Base-by-base conservation (phyloP, 2,888 invertebrate species). In the Stenodera caucasica region DNA sequence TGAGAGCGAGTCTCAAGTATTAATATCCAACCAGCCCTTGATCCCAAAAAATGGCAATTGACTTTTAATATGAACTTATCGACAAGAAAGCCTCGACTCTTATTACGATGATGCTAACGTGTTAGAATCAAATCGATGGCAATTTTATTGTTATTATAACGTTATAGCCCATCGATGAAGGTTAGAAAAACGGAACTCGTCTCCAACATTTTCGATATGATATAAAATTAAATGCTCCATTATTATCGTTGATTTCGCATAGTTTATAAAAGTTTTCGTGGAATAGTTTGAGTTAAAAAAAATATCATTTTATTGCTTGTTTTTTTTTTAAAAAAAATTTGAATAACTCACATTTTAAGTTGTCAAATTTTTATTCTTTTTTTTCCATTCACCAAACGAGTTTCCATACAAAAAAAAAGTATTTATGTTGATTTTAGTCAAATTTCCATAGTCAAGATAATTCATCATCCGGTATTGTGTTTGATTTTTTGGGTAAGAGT, bases 391-490 rank as follows among this genome's bases (percentile, higher is more conserved):
- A 11, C 11, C 4, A 18, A 21, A 4, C 21, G 8, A 40, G 40
- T 40, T 18, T 18, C 21, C 4, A 21, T 40, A 4, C 9, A 4
- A 40, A 40, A 12, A 23, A 11, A 32, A 2, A 9, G 18, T 21
- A 45, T 21, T 45, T 23, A 45, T 45, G 21, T 21, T 9, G 21
- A 45, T 45, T 45, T 23, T 12, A 23, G 45, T 53, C 33, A n/a
- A 53, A 35, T 33, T 52, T 52, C 26, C 21, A 18, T 35, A 30
- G 52, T n/a, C 7, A 32, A 11, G 15, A 9, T 53, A 33, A 53
- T 53, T 53, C 53, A 53, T 53, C 53, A 53, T 53, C 1, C 26
- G 26, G 52, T 32, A 33, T 53, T 53, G 32, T 53, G 53, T 33
- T 50, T 53, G 18, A 33, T n/a, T 21, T 45, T 21, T 18, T 40